Base-by-base conservation (phyloP, 2,888 invertebrate species). In the Chydorus sphaericus region DNA sequence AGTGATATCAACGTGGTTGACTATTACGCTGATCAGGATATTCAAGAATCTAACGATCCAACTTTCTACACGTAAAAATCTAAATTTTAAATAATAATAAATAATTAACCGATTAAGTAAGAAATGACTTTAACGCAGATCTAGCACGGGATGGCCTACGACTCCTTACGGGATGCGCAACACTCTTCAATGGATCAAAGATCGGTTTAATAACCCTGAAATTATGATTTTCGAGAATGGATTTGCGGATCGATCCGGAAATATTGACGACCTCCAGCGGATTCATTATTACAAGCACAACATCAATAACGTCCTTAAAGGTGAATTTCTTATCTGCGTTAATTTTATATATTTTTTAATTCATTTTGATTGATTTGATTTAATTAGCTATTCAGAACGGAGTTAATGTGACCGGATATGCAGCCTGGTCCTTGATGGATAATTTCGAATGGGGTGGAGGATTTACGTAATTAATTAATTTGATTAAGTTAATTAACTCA, bases 371-470 rank as follows among this genome's bases (percentile, higher is more conserved):
- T n/a, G 11, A 8, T 44, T 44, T 23, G 14, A 44, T 3, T 16
- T 3, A 6, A 39, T 11, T 61, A 56, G 66, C 65, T 8, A 59
- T 62, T 3, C 54, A 57, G 2, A 66, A 67, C 52, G 65, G 65
- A 1, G 64, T 64, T 28, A 66, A 68, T 49, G 65, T 72, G 7
- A 64, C 65, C 29, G 69, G 68, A 1, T 71, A 69, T 62, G 66
- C 66, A 7, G 67, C 66, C 3, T 69, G 70, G 68, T 65, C 68
- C 1, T 62, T 71, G 23, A 65, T 69, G 65, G 71, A 71, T 60
- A 69, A 68, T 57, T 67, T 70, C 58, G 70, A 70, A 60, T 71
- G 70, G 69, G 62, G 61, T 7, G 61, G 62, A 44, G 70, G 69
- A 4, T 70, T 66, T 61, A 61, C 61, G 28, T 63, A 56, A 57